Base-by-base conservation (phyloP, 2,888 invertebrate genomes). In the Arctia plantaginis region DNA sequence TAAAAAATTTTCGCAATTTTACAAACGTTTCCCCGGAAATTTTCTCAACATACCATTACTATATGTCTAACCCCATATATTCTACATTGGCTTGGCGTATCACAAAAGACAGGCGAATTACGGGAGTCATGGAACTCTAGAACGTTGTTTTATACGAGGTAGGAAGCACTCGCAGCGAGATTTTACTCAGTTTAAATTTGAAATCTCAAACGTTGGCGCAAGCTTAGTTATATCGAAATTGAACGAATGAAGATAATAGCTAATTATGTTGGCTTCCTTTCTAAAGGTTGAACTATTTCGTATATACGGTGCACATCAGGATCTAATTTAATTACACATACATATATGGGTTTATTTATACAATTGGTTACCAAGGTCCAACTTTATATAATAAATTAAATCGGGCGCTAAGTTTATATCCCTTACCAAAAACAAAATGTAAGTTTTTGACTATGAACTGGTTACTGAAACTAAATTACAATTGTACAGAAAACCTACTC, bases 31-130 rank as follows among this genome's bases (percentile, higher is more conserved):
- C 41, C 33, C 30, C 35, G 0, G 30, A 69, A 66, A 27, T 68
- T 35, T 64, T 27, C 39, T 69, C 20, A 51, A 66, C 44, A 74
- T 65, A 71, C 78, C 68, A 30, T 30, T 62, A 30, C 65, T 73
- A 33, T 65, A 66, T 44, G 59, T 73, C 8, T 65, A 65, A 59
- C 35, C 41, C 67, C 35, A 15, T 47, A 51, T 15, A 15, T 44
- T 23, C 55, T 70, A 59, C 69, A 74, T 75, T 3, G 64, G 67
- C 72, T 71, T 81, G 73, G 78, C 81, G 67, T 88, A 89, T 89
- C 89, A 87, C 77, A 69, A 75, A 72, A 74, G 77, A 82, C 89
- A 88, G 82, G 85, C 85, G 81, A 81, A 88, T 89, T 87, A 89
- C 83, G 51, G 55, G 33, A 79, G 72, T 72, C 70, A 73, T 59